Base-by-base conservation (phyloP, 1,140 invertebrate genomes). In the Lepidurus packardi region DNA sequence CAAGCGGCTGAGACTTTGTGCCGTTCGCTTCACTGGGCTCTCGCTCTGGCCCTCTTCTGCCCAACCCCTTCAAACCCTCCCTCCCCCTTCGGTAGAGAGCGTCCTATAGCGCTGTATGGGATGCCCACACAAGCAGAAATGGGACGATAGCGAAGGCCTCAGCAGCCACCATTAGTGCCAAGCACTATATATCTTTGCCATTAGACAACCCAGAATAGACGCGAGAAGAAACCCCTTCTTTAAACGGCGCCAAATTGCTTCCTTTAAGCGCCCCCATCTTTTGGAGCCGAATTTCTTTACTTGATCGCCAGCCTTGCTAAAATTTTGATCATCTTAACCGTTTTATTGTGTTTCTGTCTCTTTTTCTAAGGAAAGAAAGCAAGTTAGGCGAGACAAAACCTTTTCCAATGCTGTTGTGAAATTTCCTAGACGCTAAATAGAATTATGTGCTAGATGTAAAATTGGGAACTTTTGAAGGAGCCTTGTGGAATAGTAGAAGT, bases 211-310 rank as follows among this genome's bases (percentile, higher is more conserved):
- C 53, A 13, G 21, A 65, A 65, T 65, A 65, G 53, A 65, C 13
- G 53, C 13, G 53, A 65, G 13, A 65, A 65, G 9, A 21, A 65
- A 65, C 53, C 16, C 53, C 21, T 16, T 9, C 53, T 65, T 34
- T 65, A 65, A 65, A 65, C 21, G 53, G 53, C 53, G 53, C 13
- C 53, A 65, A 65, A 65, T 65, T 65, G 53, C 53, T n/a, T 65
- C 8, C 16, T 11, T 16, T 65, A 65, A 10, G 16, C 53, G 21
- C 16, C 9, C 53, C 13, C 53, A 21, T 65, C 16, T 65, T 65
- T 65, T 21, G 16, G 34, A 34, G 8, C 21, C 53, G 6, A 65
- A 65, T n/a, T 9, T 13, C 6, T 21, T 3, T n/a, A n/a, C 53
- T 21, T 21, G 16, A n/a, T 65, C 13, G 16, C 53, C 53, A 47